Evolutionary conservation across 2,113 vertebrate genomes (phyloP).

Genomic region (Benitochromis conjunctus): DNA sequence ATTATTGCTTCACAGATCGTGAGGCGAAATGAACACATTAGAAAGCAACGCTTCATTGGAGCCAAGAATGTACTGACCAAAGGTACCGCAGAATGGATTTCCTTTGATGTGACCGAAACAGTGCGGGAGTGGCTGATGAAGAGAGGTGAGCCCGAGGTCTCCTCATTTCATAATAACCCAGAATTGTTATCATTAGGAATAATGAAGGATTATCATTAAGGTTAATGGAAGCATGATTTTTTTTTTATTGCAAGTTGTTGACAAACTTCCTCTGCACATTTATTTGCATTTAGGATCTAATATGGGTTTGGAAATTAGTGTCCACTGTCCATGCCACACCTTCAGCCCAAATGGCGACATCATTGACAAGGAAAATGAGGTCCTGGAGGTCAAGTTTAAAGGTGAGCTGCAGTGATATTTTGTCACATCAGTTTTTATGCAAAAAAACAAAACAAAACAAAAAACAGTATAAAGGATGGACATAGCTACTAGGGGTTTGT

Average conservation of each 20-base stretch:
- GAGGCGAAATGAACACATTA: conserved; percentile 84
- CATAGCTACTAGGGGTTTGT: not conserved
- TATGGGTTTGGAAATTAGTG: conserved; percentile 88
- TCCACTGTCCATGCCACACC: conserved; percentile 90
- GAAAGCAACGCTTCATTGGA: conserved; percentile 86
- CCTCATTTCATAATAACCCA: not conserved
- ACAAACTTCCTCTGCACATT: not conserved
- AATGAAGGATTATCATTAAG: not conserved
- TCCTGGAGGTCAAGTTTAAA: conserved; percentile 92
- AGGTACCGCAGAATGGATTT: conserved; percentile 85
- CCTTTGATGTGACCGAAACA: conserved; percentile 90
- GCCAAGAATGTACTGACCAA: conserved; percentile 86
- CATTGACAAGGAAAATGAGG: conserved; percentile 82
- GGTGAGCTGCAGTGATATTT: conserved; percentile 63
- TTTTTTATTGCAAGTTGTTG: not conserved
- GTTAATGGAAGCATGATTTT: not conserved
- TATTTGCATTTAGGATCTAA: conserved; percentile 79
- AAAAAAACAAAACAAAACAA: too few species aligned
- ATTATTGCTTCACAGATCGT: conserved; percentile 73
- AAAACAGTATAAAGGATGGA: not conserved
- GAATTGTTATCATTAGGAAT: not conserved
- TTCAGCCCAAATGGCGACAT: conserved; percentile 87
- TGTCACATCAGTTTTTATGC: not conserved
- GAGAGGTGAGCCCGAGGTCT: conserved; percentile 74
- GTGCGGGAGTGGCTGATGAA: conserved; percentile 87